These are phyloP conservation scores for Anadara kagoshimensis DNA, from an alignment of 1,140 invertebrate genomes.

Conservation along the genomic window DNA sequence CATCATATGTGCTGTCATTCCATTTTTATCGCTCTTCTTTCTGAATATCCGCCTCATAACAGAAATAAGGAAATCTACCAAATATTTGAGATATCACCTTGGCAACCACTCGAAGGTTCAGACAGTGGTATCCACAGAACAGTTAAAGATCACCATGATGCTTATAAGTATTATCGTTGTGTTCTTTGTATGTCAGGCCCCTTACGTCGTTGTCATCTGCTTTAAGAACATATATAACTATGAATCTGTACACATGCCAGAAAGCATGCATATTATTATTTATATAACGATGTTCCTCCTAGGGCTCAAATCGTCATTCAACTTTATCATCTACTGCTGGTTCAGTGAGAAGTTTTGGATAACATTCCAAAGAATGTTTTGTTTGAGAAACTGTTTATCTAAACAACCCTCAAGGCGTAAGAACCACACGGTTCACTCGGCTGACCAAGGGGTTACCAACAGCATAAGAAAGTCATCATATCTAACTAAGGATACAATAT, in stretches of 20 bases:
- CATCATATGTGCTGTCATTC: conserved; percentile 79
- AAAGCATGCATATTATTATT: conserved; percentile 13
- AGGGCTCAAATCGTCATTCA: conserved; percentile 81
- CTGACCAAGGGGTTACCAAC: conserved; percentile 45
- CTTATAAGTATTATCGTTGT: conserved; percentile 83
- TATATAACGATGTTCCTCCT: conserved; percentile 75
- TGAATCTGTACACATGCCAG: neutral
- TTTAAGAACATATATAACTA: conserved; percentile 25
- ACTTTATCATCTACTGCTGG: conserved; percentile 86
- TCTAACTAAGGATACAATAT: conserved; percentile 57
- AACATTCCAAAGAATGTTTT: conserved; percentile 83
- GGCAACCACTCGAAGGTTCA: conserved; percentile 53
- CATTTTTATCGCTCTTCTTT: conserved; percentile 80
- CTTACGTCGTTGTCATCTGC: conserved; percentile 28
- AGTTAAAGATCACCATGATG: conserved; percentile 82
- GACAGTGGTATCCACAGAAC: conserved; percentile 78
- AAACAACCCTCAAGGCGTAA: conserved; percentile 29
- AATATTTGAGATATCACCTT: conserved; percentile 67
- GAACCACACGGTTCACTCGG: conserved; percentile 39
- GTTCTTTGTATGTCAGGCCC: conserved; percentile 83
- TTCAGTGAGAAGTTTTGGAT: conserved; percentile 85
- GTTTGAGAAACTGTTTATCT: conserved; percentile 54
- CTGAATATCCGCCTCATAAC: conserved; percentile 83
- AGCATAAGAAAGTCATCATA: conserved; percentile 53
- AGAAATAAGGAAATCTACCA: conserved; percentile 76